Base-by-base conservation (phyloP, 2,797 vertebrate genomes). In the Percopsis omiscomaycus region DNA sequence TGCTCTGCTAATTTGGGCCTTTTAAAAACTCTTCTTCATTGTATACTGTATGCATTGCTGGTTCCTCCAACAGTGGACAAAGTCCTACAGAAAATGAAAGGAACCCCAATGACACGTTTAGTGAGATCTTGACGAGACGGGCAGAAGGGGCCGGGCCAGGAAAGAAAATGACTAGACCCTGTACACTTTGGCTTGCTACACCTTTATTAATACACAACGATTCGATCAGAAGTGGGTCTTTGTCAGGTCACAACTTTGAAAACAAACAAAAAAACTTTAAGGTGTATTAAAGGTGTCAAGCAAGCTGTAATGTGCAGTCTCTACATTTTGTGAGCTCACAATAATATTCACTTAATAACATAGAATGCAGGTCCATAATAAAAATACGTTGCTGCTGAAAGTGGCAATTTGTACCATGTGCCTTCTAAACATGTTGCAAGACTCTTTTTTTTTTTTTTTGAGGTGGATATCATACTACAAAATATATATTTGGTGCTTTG, bases 321-420 rank as follows among this genome's bases (percentile, higher is more conserved):
- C 73, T 69, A 79, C 56, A 69, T 69, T 47, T 58, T 44, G 52
- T 71, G 52, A 78, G 51, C 58, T 75, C 48, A 48, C 76, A 30
- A 48, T 64, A 59, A 63, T 69, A 55, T 73, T 62, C 69, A 71
- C 48, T 72, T 47, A 73, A n/a, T 65, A 68, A 22, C 64, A 71
- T 74, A 16, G 56, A 77, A 75, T 75, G 68, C 66, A 78, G 74
- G 72, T 87, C 66, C 56, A 77, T 75, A 51, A 70, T 82, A 79
- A 59, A 74, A 69, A 70, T 60, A 71, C 74, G 79, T 82, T 80
- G 82, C 87, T 79, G 79, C 76, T 51, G n/a, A 16, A 65, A 68
- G 64, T 81, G 77, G 84, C 82, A 69, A 64, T 88, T 76, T 86
- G 84, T 79, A 89, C 85, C 73, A 77, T 78, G 93, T 94, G 92